Evolutionary conservation across 2,797 vertebrate species (phyloP).

Genomic region (Micropoecilia bifurca): DNA sequence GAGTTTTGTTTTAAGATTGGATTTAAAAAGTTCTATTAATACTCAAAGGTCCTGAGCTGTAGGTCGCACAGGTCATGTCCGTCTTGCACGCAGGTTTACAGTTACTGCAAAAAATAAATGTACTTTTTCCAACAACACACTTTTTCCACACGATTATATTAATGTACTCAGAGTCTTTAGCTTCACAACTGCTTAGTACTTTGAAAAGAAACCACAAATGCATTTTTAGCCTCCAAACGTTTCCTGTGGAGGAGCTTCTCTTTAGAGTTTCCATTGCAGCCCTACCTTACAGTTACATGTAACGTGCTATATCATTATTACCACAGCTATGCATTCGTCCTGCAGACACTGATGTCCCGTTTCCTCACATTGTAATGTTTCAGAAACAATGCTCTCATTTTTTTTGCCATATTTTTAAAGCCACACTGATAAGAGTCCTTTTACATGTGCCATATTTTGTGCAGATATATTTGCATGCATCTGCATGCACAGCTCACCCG

Average conservation of each 20-base stretch:
- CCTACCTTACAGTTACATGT: no score
- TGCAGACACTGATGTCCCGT: not conserved
- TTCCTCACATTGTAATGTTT: not conserved
- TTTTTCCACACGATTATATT: conserved; percentile 32
- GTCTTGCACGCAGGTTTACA: not conserved
- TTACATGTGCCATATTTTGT: conserved; percentile 18
- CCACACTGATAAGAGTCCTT: conserved; percentile 27
- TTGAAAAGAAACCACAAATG: not conserved
- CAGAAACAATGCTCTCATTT: conserved; percentile 8
- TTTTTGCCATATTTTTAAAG: conserved; percentile 15
- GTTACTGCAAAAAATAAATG: not conserved
- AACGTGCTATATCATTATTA: not conserved
- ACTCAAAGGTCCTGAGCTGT: not conserved
- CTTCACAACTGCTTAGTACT: conserved; percentile 10
- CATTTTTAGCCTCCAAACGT: conserved; percentile 17
- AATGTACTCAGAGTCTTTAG: conserved; percentile 20
- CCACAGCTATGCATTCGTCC: not conserved
- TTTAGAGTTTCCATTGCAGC: conserved; percentile 29
- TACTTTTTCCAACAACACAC: conserved; percentile 37
- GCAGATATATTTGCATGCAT: conserved; percentile 43
- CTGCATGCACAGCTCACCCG: not conserved
- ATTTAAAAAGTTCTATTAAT: not conserved
- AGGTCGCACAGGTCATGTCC: not conserved
- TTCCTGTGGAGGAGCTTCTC: conserved; percentile 43
- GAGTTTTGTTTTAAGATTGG: not conserved